Conservation (phyloP, 2,113 vertebrate genomes). For the Pachypanchax playfairii region DNA sequence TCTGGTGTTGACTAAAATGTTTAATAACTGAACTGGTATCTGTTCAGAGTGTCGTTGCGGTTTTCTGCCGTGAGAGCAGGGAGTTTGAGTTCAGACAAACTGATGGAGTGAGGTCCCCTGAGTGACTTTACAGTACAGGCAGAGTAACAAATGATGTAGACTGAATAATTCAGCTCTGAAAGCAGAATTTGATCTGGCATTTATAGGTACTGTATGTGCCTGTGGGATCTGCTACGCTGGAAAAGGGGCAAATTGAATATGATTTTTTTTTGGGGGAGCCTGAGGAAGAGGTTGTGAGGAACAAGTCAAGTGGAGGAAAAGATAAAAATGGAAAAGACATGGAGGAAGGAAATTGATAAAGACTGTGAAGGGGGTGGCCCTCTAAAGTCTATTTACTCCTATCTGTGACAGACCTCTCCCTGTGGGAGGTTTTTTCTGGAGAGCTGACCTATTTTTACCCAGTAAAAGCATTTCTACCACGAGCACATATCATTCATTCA, state of each 20-base stretch:
- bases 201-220: slow-evolving; percentile 27
- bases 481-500: slow-evolving; percentile 60
- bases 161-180: slow-evolving; percentile 68
- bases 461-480: slow-evolving; percentile 56
- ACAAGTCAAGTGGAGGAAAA: slow-evolving; percentile 21
- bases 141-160: slow-evolving; percentile 64
- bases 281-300: slow-evolving; percentile 22
- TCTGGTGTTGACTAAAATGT: neutral
- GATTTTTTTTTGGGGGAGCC: slow-evolving; percentile 13
- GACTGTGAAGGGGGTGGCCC: slow-evolving; percentile 40
- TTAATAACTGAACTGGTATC: neutral
- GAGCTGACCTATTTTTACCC: slow-evolving; percentile 74
- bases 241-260: slow-evolving; percentile 34
- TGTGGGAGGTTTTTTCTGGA: slow-evolving; percentile 64
- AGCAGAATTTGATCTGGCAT: slow-evolving; percentile 41
- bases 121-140: slow-evolving; percentile 44
- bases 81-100: slow-evolving; percentile 4
- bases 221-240: slow-evolving; percentile 11
- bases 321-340: slow-evolving; percentile 29
- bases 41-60: neutral
- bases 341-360: slow-evolving; percentile 24
- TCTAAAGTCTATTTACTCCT: slow-evolving; percentile 44
- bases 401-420: slow-evolving; percentile 51
- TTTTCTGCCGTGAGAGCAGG: slow-evolving; percentile 3
- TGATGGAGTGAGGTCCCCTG: slow-evolving; percentile 25